phyloP scores from a whole-genome alignment of 2,888 invertebrate species.

The Aporophyla nigra region DNA sequence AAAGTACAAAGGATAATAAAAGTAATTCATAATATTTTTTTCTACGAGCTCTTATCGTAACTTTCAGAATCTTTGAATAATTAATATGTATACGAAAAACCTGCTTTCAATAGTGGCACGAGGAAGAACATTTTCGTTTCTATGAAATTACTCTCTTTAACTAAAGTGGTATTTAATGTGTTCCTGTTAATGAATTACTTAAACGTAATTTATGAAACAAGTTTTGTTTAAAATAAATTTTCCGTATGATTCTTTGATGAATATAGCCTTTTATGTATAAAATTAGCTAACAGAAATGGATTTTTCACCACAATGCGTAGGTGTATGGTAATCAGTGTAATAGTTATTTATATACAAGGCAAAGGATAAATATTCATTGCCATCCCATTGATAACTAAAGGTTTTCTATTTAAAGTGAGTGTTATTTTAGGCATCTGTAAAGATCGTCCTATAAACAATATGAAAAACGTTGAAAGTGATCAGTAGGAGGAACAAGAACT shows the following conservation, averaged over 20 bases:
- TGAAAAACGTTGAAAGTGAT: neutral
- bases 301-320: neutral
- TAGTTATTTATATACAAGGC: neutral
- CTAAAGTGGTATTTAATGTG: conserved; percentile 3
- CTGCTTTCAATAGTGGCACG: neutral
- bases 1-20: conserved; percentile 6
- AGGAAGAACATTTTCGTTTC: conserved; percentile 3
- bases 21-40: neutral
- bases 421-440: neutral
- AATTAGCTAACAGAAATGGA: neutral
- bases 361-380: neutral
- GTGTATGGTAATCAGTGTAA: neutral
- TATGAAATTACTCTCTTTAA: conserved; percentile 7
- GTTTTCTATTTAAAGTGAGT: neutral
- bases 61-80: conserved; percentile 34
- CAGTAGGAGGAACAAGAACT: neutral
- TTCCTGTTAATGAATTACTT: neutral
- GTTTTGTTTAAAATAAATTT: neutral
- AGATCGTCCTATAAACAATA: neutral
- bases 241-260: neutral
- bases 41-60: conserved; percentile 9
- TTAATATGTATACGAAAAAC: conserved; percentile 22
- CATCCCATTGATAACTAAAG: neutral
- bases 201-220: neutral
- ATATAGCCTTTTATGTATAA: neutral